Evolutionary conservation across 2,113 vertebrate species (phyloP).

Genomic region (Carassius auratus): DNA sequence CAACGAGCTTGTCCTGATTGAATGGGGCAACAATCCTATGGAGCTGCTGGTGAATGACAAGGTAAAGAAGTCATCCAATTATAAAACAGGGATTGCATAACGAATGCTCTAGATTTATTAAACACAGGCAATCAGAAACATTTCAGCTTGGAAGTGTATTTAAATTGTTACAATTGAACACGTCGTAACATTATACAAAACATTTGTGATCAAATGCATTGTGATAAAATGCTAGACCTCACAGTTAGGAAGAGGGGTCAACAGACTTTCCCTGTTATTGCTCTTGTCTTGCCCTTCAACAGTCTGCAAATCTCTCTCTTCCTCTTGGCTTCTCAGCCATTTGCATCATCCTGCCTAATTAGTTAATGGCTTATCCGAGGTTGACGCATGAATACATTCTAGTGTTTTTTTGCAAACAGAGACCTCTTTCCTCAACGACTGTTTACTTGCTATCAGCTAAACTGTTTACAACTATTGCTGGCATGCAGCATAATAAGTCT

Average conservation of each 20-base stretch:
- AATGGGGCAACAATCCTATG: conserved; percentile 79
- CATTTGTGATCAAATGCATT: background rate
- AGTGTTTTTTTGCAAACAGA: background rate
- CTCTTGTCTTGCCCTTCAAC: conserved; percentile 32
- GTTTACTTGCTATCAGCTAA: background rate
- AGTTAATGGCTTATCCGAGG: conserved; percentile 36
- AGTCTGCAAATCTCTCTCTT: conserved; percentile 15
- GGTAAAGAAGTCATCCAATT: conserved; percentile 63
- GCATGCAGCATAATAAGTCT: background rate
- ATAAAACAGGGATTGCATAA: background rate
- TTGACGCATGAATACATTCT: conserved; percentile 16
- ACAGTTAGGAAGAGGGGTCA: background rate
- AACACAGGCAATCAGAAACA: background rate
- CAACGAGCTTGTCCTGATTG: conserved; percentile 80
- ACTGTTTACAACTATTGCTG: background rate
- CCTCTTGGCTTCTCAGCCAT: conserved; percentile 12
- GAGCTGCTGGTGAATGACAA: conserved; percentile 80
- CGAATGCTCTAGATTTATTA: background rate
- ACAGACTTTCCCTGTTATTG: background rate
- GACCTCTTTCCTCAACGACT: background rate
- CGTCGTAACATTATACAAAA: background rate
- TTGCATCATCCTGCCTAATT: conserved; percentile 46
- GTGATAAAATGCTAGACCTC: background rate
- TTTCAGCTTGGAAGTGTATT: conserved; percentile 2
- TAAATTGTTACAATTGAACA: background rate